Percentiles rank a stretch among this genome's conserved stretches.
These are phyloP conservation scores for Drosophila ficusphila DNA, from an alignment of 1,140 invertebrate genomes.

Conservation along the genomic window DNA sequence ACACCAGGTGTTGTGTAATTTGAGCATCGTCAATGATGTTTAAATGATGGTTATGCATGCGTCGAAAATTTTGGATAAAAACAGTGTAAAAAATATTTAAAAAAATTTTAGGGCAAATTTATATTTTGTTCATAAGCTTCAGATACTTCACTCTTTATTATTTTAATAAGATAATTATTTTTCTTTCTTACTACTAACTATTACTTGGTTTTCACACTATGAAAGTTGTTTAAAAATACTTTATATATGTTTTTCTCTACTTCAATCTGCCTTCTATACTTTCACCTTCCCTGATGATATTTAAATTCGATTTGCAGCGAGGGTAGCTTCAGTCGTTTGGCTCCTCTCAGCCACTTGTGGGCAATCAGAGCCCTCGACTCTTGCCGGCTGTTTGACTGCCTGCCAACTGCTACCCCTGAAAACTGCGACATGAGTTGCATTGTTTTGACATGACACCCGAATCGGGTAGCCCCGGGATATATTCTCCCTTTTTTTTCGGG, in stretches of 20 bases:
- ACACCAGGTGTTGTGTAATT: slow-evolving; percentile 56
- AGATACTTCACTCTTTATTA: no score
- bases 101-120: no score
- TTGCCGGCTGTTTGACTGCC: slow-evolving; percentile 17
- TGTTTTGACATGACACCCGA: slow-evolving; percentile 78
- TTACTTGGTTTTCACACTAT: no score
- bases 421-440: slow-evolving; percentile 60
- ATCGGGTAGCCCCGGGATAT: slow-evolving; percentile 7
- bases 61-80: slow-evolving; percentile 23
- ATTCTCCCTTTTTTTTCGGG: background rate
- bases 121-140: no score
- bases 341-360: slow-evolving; percentile 54
- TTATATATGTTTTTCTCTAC: slow-evolving; percentile 22
- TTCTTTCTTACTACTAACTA: no score
- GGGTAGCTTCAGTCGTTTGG: slow-evolving; percentile 34
- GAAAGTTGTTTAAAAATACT: background rate
- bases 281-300: slow-evolving; percentile 12
- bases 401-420: slow-evolving; percentile 49
- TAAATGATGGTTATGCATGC: slow-evolving; percentile 1
- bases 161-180: no score
- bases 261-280: slow-evolving; percentile 9
- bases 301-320: slow-evolving; percentile 46
- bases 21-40: slow-evolving; percentile 10
- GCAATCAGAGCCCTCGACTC: slow-evolving; percentile 58
- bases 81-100: no score